Base-by-base conservation (phyloP, 1,140 invertebrate species). In the Spodoptera litura region DNA sequence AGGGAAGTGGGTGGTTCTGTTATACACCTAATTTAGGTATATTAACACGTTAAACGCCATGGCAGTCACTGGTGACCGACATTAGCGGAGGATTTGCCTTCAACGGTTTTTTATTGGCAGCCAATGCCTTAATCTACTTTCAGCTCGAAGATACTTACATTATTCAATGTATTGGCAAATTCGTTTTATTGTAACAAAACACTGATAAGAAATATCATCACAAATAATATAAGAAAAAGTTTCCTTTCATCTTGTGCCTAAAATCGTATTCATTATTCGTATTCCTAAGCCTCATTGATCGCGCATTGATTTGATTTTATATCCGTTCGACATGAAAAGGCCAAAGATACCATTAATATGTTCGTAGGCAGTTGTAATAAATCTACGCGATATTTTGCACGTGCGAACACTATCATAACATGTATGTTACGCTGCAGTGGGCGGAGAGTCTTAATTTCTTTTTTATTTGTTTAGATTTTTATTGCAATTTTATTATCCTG, bases 361-460 rank as follows among this genome's bases (percentile, higher is more conserved):
- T 13, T 10, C 12, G 71, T 74, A 31, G 56, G 71, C 71, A 56
- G 31, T 51, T 12, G 73, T 25, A 64, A 75, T 75, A 62, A 75
- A 64, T 62, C 59, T 64, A 64, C 6, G 27, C 25, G 55, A 59
- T 61, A 49, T 74, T 74, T 74, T 59, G 71, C 71, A 49, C 71
- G 56, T 74, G 71, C 25, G 20, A 59, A 74, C 71, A 51, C 38
- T 51, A 31, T 31, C 11, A 44, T 61, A 52, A 61, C 35, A 74
- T 38, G 52, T 35, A 74, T 56, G 68, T 35, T 71, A 71, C 66
- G 13, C 25, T 15, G 53, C 68, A 51, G 68, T 71, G 52, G 68
- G 68, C 27, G 52, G 52, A 13, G n/a, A 11, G 20, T n/a, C 68
- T 38, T 71, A 11, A 56, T 71, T 55, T 52, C 52, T 52, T 49